A percentile compares a stretch with the other conserved stretches of the same genome.
These are phyloP conservation scores for Oxytorus armatus DNA, from an alignment of 2,888 invertebrate species.

Conservation along the genomic window DNA sequence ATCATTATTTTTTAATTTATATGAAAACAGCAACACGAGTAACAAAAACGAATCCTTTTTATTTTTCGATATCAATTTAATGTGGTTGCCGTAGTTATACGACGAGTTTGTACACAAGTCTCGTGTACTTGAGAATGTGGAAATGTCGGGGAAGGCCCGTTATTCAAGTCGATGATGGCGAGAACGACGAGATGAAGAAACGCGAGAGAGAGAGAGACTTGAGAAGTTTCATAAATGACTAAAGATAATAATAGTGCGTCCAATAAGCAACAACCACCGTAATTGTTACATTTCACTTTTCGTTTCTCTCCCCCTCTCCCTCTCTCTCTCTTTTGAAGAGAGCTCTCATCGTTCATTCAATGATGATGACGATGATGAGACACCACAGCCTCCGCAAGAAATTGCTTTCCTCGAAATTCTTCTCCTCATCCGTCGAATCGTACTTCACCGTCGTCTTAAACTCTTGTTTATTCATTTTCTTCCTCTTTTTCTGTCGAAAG, in stretches of 20 bases:
- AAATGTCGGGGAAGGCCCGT: slow-evolving; percentile 31
- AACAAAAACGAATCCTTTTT: no score
- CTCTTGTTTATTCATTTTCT: neutral
- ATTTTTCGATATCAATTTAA: slow-evolving; percentile 29
- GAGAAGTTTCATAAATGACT: slow-evolving; percentile 43
- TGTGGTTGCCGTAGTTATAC: neutral
- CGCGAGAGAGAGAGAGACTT: slow-evolving; percentile 10
- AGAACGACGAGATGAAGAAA: slow-evolving; percentile 13
- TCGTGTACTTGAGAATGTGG: slow-evolving; percentile 42
- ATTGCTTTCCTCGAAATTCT: slow-evolving; percentile 57
- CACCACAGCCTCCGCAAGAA: slow-evolving; percentile 31
- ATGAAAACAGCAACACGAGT: no score
- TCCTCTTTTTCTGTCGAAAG: slow-evolving; percentile 2
- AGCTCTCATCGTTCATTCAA: slow-evolving; percentile 31
- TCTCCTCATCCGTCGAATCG: slow-evolving; percentile 7
- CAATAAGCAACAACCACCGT: slow-evolving; percentile 55
- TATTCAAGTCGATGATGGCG: slow-evolving; percentile 25
- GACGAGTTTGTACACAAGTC: slow-evolving; percentile 28
- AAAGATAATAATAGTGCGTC: slow-evolving; percentile 62
- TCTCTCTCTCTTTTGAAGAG: neutral
- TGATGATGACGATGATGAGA: slow-evolving; percentile 40
- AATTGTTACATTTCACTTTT: slow-evolving; percentile 68
- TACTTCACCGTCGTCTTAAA: neutral
- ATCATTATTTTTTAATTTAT: no score
- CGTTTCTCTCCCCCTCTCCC: slow-evolving; percentile 41